Base-by-base conservation (phyloP, 2,888 invertebrate species). In the Ormia ochracea region DNA sequence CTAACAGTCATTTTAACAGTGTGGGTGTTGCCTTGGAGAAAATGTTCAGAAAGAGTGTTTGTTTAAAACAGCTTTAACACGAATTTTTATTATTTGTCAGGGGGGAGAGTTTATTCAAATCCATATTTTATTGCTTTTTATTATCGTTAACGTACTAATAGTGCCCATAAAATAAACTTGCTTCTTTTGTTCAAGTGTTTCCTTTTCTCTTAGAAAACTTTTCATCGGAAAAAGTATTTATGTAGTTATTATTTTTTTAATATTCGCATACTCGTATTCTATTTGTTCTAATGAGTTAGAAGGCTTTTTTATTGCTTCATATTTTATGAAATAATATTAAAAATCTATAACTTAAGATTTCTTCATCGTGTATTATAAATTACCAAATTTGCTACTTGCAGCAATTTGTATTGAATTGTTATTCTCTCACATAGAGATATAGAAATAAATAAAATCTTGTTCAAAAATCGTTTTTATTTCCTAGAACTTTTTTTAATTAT, bases 81-180 rank as follows among this genome's bases (percentile, higher is more conserved):
- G 28, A 48, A 43, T 56, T 56, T 56, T 38, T 36, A 23, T 45
- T 45, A 61, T 61, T 61, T 17, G 14, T 21, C 10, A 17, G 9
- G 19, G 14, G n/a, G 19, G 19, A 28, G 21, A 56, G 28, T 65
- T 56, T 50, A 41, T 66, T 66, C 50, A 50, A 66, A 66, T 58
- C 23, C 17, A 41, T 58, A 50, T 66, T 41, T 66, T 48, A 66
- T 66, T 58, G 31, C 41, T 58, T 74, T 58, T 66, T 31, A 50
- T 50, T 65, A 38, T 38, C 19, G 12, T 19, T 36, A 33, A 48
- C 12, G n/a, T 45, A 41, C 28, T 58, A 65, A 74, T 65, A 56
- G 73, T 23, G 21, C n/a, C 6, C 26, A 63, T 26, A 14, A 54
- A n/a, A 26, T 19, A 10, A 14, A 38, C 17, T 36, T n/a, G 0